Base-by-base conservation (phyloP, 2,888 invertebrate genomes). In the Entomobrya proxima region DNA sequence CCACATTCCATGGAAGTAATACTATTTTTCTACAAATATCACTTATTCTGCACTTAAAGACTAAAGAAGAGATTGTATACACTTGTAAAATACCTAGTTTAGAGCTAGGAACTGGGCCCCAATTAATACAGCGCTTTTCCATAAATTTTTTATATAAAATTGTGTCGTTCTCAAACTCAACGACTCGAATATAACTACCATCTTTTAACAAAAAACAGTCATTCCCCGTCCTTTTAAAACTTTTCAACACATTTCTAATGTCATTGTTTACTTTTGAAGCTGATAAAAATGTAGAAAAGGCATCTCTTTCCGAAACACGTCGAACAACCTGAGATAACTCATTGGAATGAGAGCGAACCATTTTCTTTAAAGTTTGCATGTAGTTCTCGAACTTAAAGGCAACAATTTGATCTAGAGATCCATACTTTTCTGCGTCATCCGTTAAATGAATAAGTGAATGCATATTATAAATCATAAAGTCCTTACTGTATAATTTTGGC, bases 301-400 rank as follows among this genome's bases (percentile, higher is more conserved):
- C n/a, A n/a, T n/a, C 18, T 35, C 30, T 35, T 35, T 67, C 35
- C 37, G 35, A 40, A 11, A 67, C n/a, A n/a, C n/a, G n/a, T n/a
- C n/a, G n/a, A n/a, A n/a, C n/a, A n/a, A n/a, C n/a, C n/a, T n/a
- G n/a, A n/a, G n/a, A n/a, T n/a, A n/a, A n/a, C n/a, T 67, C 37
- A 35, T 32, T 30, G 6, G 13, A 15, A 27, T 67, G 35, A 5
- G 4, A 4, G 4, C 67, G 11, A 7, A 67, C 35, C 67, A 67
- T 67, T 32, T 67, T 67, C 21, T 67, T 67, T 18, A 67, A n/a
- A 35, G 13, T 32, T 32, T 67, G 67, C 67, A 67, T 37, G 21
- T 35, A 67, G 58, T 13, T 58, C n/a, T 58, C 58, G 15, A 58
- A 58, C 15, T 58, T 13, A 27, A 58, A 58, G 5, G 58, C 58